phyloP scores from a whole-genome alignment of 1,140 invertebrate species.

The Laupala kohalensis region DNA sequence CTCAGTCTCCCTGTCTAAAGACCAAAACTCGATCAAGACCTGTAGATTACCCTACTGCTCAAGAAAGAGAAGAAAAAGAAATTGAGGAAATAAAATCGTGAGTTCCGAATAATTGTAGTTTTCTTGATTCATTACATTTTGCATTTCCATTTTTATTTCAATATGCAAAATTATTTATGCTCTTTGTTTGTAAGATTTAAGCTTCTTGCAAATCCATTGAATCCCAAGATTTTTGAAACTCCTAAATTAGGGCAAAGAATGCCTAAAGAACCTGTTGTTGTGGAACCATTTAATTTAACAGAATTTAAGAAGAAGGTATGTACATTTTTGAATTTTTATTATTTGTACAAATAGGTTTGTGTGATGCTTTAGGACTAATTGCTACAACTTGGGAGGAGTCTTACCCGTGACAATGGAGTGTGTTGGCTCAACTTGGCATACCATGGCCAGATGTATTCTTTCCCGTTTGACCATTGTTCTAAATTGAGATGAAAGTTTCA shows the following conservation, averaged over 20 bases:
- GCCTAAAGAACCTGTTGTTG: conserved; percentile 18
- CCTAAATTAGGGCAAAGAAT: conserved; percentile 15
- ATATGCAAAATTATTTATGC: background rate
- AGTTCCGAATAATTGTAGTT: too few species aligned
- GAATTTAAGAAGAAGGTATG: conserved; percentile 13
- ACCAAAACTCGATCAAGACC: background rate
- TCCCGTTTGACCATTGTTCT: too few species aligned
- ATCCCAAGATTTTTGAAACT: conserved; percentile 22
- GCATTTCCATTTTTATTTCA: background rate
- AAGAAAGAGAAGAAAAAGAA: background rate
- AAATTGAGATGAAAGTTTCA: too few species aligned
- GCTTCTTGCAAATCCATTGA: conserved; percentile 23
- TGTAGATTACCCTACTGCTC: background rate
- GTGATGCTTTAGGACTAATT: too few species aligned
- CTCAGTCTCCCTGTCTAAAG: background rate
- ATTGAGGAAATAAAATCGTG: background rate
- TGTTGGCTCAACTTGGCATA: too few species aligned
- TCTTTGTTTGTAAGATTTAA: conserved; percentile 23
- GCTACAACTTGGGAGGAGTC: too few species aligned
- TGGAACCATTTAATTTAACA: conserved; percentile 24
- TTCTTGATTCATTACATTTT: background rate
- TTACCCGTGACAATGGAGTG: too few species aligned
- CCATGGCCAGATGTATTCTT: too few species aligned
- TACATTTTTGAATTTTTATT: too few species aligned
- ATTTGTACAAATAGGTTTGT: too few species aligned